Conservation (phyloP, 2,797 vertebrate species). For the Oreortyx pictus region DNA sequence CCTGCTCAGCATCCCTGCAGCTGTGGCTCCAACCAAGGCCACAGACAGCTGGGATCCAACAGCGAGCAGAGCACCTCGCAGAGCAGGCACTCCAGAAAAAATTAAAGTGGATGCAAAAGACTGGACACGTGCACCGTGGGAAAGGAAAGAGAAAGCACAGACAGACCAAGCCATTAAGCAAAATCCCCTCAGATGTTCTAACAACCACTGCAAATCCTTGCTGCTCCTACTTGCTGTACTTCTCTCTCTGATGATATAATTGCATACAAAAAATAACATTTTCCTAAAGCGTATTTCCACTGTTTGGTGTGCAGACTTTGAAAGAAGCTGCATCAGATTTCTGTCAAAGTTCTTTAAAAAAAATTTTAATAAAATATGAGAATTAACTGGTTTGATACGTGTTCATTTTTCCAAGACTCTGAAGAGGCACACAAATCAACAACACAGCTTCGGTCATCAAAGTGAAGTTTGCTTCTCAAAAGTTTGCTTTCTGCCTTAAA, state of each 20-base stretch:
- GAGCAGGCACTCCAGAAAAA: not conserved
- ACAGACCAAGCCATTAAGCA: not conserved
- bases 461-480: not conserved
- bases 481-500: not conserved
- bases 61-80: not conserved
- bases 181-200: not conserved
- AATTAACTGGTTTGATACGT: not conserved
- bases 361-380: not conserved
- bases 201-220: not conserved
- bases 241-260: not conserved
- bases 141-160: not conserved
- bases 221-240: not conserved
- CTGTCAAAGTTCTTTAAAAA: not conserved
- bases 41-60: rapidly evolving
- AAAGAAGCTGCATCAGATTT: not conserved
- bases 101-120: rapidly evolving
- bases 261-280: not conserved
- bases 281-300: not conserved
- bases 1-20: not conserved
- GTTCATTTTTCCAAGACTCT: not conserved
- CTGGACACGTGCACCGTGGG: not conserved
- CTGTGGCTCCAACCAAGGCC: not conserved
- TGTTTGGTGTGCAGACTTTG: not conserved
- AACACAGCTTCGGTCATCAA: not conserved
- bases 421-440: not conserved